Percentiles rank a stretch among this genome's conserved stretches.
Evolutionary conservation across 2,113 vertebrate genomes (phyloP).

Genomic region (Lagenorhynchus albirostris): DNA sequence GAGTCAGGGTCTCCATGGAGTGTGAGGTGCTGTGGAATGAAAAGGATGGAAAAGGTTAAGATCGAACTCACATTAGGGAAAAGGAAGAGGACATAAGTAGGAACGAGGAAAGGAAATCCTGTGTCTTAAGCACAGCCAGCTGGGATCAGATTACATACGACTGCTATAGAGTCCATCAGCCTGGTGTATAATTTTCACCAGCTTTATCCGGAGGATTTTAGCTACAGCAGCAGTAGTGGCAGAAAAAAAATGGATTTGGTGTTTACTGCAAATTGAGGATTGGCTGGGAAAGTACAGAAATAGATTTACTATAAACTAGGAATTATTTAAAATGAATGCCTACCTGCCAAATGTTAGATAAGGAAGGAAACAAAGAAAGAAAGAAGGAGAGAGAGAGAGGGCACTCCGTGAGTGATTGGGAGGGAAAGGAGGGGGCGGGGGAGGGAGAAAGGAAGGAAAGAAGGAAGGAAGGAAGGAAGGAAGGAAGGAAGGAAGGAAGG

Average conservation of each 20-base stretch:
- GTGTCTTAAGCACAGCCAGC: neutral
- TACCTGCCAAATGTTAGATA: neutral
- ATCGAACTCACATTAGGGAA: neutral
- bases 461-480: too few relatives aligned
- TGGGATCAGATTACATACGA: neutral
- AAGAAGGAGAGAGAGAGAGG: too few relatives aligned
- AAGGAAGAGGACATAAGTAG: neutral
- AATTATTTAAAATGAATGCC: neutral
- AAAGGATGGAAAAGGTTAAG: neutral
- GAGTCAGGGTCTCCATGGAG: neutral
- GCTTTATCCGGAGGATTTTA: neutral
- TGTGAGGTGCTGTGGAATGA: neutral
- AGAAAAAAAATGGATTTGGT: neutral
- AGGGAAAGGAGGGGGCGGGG: accelerated
- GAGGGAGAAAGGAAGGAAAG: too few relatives aligned
- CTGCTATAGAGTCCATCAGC: neutral
- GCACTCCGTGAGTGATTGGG: neutral
- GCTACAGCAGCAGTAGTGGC: neutral
- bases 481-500: too few relatives aligned
- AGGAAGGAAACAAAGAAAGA: neutral
- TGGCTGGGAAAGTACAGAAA: neutral
- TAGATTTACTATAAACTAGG: neutral
- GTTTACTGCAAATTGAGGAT: neutral
- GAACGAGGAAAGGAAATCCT: neutral
- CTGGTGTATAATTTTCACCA: neutral